Conservation (phyloP, 2,888 invertebrate genomes). For the Drosophila siamana region DNA sequence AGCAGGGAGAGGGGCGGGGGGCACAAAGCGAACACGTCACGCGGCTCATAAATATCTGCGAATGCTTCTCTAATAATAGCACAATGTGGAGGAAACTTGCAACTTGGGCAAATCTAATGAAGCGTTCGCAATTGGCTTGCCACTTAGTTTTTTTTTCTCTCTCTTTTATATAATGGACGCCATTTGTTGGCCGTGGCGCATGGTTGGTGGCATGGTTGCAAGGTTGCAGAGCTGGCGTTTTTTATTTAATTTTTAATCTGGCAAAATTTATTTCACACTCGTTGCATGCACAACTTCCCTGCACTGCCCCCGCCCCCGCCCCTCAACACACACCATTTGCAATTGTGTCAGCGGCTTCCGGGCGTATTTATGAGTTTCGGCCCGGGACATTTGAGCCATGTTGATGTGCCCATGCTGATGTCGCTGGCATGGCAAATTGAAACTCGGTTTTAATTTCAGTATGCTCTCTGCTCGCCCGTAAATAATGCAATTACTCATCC, state of each 20-base stretch:
- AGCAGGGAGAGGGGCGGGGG: constrained; percentile 10
- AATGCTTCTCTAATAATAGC: constrained; percentile 80
- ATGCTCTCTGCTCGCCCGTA: constrained; percentile 41
- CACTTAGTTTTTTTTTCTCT: no score
- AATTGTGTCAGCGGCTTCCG: constrained; percentile 63
- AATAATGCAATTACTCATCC: constrained; percentile 82
- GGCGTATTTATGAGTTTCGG: constrained; percentile 63
- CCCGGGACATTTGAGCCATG: constrained; percentile 57
- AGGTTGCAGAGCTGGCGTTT: constrained; percentile 13
- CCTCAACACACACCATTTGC: constrained; percentile 20
- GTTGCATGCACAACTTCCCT: constrained; percentile 43
- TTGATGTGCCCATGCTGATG: constrained; percentile 24
- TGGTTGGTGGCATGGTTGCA: not conserved
- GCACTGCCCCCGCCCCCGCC: not conserved
- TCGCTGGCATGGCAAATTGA: constrained; percentile 64
- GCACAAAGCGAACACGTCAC: constrained; percentile 62
- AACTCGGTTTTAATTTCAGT: constrained; percentile 66
- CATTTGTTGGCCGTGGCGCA: constrained; percentile 42
- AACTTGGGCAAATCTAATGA: constrained; percentile 45
- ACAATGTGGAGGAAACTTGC: constrained; percentile 14
- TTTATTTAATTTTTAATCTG: constrained; percentile 69
- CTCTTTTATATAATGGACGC: constrained; percentile 42
- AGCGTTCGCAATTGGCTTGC: constrained; percentile 44
- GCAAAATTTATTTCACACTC: constrained; percentile 78
- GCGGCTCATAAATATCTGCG: constrained; percentile 76